Evolutionary conservation across 2,888 invertebrate species (phyloP).

Genomic region (Trissoscelio sp.): DNA sequence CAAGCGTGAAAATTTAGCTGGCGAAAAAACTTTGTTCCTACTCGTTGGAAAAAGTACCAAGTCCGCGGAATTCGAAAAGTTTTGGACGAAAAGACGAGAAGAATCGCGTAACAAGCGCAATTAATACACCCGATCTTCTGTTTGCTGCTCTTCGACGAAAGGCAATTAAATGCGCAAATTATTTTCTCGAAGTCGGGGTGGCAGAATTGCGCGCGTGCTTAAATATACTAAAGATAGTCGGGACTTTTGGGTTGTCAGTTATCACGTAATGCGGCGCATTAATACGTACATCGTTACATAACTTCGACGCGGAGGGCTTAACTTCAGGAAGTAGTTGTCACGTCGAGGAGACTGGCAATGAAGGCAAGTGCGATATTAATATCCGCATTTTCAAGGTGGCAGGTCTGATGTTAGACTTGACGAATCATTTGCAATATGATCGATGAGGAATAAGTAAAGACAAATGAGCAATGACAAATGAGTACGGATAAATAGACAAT

Average conservation of each 20-base stretch:
- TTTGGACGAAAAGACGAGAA: no score
- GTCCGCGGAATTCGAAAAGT: no score
- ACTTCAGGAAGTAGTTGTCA: conserved; percentile 52
- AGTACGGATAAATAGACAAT: no score
- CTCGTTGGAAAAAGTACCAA: conserved; percentile 3
- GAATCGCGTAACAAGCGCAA: no score
- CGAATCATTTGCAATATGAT: no score
- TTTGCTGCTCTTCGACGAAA: neutral
- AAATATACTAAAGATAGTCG: no score
- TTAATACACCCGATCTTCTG: no score
- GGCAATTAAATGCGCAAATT: neutral
- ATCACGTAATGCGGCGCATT: conserved; percentile 44
- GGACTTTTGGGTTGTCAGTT: conserved; percentile 35
- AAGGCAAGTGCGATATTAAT: conserved; percentile 68
- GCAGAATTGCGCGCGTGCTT: conserved; percentile 3
- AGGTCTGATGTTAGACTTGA: conserved; percentile 64
- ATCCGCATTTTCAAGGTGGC: conserved; percentile 65
- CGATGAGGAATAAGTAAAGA: no score
- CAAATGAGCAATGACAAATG: no score
- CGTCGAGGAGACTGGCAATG: conserved; percentile 27
- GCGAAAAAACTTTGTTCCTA: no score
- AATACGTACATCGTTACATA: conserved; percentile 49
- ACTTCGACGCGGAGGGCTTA: conserved; percentile 22
- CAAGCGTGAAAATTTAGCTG: no score
- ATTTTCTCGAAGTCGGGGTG: conserved; percentile 8